phyloP scores from a whole-genome alignment of 2,797 vertebrate species.

The Helicolenus hilgendorfi region DNA sequence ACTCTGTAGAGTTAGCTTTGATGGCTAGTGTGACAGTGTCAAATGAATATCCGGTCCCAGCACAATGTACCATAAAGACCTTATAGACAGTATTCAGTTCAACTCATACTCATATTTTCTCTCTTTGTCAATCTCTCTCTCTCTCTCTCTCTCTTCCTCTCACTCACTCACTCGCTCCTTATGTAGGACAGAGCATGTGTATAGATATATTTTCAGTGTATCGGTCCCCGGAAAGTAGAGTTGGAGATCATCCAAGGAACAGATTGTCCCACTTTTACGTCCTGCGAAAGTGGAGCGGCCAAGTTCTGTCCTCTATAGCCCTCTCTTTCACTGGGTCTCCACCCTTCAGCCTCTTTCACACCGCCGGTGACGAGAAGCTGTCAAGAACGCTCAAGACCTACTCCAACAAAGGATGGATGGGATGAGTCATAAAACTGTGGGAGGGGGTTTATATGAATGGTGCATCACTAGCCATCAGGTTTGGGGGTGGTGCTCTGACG shows the following conservation, averaged over 20 bases:
- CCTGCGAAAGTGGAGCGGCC: constrained; percentile 91
- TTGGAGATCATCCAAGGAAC: constrained; percentile 93
- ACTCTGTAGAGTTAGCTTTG: not conserved
- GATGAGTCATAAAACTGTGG: constrained; percentile 51
- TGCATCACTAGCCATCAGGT: constrained; percentile 35
- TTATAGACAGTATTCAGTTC: constrained; percentile 7
- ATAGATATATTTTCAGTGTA: constrained; percentile 93
- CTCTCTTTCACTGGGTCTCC: constrained; percentile 81
- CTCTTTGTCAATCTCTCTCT: constrained; percentile 52
- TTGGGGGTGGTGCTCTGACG: constrained; percentile 54
- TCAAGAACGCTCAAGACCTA: constrained; percentile 33
- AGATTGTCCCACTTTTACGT: constrained; percentile 93
- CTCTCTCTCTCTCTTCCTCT: constrained; percentile 29
- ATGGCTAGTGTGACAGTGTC: not conserved
- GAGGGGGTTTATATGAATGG: constrained; percentile 61
- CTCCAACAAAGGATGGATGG: constrained; percentile 42
- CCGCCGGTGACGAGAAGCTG: constrained; percentile 33
- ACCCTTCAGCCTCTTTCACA: constrained; percentile 72
- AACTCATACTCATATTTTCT: constrained; percentile 36
- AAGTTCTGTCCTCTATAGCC: constrained; percentile 88
- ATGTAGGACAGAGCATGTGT: constrained; percentile 91
- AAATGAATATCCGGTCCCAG: constrained; percentile 16
- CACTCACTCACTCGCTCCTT: constrained; percentile 67
- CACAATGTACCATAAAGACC: constrained; percentile 21
- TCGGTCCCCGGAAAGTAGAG: constrained; percentile 92